Percentiles rank a stretch among this genome's conserved stretches.
phyloP scores from a whole-genome alignment of 1,140 invertebrate species.

The Eumaeus atala region DNA sequence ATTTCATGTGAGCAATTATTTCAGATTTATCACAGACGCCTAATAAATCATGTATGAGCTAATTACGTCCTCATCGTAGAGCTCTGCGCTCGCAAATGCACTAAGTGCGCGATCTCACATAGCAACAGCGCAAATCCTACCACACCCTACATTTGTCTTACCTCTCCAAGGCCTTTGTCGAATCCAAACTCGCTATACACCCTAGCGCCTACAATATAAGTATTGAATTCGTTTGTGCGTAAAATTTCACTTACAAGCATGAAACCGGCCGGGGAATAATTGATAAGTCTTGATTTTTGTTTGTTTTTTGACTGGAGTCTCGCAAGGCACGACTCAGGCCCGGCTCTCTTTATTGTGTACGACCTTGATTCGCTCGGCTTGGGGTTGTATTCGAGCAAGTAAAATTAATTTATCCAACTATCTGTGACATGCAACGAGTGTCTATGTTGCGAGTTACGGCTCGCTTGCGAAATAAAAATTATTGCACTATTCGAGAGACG shows the following conservation, averaged over 20 bases:
- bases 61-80: constrained; percentile 7
- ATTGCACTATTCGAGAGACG: no score
- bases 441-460: neutral
- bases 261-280: constrained; percentile 46
- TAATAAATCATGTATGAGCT: neutral
- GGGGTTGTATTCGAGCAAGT: constrained; percentile 24
- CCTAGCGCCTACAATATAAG: constrained; percentile 16
- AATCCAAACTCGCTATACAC: constrained; percentile 11
- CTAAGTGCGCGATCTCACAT: constrained; percentile 27
- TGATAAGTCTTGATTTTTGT: constrained; percentile 45
- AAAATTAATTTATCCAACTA: constrained; percentile 18
- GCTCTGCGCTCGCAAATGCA: constrained; percentile 9
- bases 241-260: constrained; percentile 36
- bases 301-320: constrained; percentile 34
- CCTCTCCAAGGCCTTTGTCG: constrained; percentile 31
- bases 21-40: no score
- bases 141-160: constrained; percentile 40
- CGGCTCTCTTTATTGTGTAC: constrained; percentile 23
- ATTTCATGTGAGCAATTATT: no score
- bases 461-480: neutral
- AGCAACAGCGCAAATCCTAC: constrained; percentile 38
- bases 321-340: constrained; percentile 27
- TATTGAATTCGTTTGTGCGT: constrained; percentile 17
- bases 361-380: constrained; percentile 26
- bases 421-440: constrained; percentile 4